phyloP scores from a whole-genome alignment of 2,888 invertebrate genomes.

The Lamellibrachia satsuma region DNA sequence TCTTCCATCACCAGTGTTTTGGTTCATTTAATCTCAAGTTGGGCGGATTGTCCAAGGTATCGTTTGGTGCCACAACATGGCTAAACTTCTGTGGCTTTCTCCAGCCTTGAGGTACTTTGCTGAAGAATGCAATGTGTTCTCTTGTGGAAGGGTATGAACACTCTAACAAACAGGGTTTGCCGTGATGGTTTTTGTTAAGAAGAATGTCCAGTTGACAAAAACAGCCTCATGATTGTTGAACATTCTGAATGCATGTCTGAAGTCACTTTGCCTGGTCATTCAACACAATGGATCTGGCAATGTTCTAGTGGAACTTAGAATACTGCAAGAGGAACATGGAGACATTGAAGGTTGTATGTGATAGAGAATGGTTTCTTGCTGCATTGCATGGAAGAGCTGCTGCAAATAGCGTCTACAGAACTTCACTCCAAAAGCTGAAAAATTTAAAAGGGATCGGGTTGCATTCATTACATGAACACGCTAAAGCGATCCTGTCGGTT shows the following conservation, averaged over 20 bases:
- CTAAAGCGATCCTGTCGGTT: neutral
- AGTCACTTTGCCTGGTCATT: neutral
- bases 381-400: neutral
- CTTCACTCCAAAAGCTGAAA: neutral
- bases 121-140: neutral
- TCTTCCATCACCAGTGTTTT: neutral
- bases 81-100: neutral
- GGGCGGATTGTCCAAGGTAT: neutral
- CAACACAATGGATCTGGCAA: neutral
- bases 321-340: neutral
- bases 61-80: neutral
- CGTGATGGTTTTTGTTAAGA: neutral
- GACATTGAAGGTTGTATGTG: neutral
- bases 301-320: neutral
- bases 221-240: neutral
- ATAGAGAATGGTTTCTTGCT: neutral
- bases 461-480: neutral
- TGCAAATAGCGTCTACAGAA: neutral
- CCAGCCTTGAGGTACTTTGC: neutral
- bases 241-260: neutral
- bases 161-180: neutral
- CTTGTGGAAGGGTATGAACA: neutral
- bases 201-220: neutral
- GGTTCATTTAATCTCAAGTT: neutral
- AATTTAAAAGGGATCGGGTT: neutral